These are phyloP conservation scores for Adela reaumurella DNA, from an alignment of 2,888 invertebrate species.

Conservation along the genomic window DNA sequence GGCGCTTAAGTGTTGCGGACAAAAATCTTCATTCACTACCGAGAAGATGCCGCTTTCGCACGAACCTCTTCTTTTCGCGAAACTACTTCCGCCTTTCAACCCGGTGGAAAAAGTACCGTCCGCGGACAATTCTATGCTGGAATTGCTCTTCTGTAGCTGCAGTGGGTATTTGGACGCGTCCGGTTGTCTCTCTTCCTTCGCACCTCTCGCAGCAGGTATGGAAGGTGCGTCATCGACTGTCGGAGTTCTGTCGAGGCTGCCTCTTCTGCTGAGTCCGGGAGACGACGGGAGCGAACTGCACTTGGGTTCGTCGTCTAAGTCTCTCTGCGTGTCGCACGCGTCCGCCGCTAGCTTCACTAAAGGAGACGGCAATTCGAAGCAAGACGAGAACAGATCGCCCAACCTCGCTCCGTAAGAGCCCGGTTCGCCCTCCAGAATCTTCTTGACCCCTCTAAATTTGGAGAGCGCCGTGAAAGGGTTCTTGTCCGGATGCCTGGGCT, in stretches of 20 bases:
- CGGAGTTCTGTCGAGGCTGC: constrained; percentile 20
- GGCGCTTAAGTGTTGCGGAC: constrained; percentile 30
- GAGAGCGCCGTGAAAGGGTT: constrained; percentile 74
- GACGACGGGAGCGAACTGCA: constrained; percentile 36
- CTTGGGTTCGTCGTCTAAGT: not conserved
- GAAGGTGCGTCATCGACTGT: constrained; percentile 19
- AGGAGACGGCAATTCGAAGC: constrained; percentile 73
- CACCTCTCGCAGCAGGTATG: constrained; percentile 7
- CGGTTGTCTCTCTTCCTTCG: constrained; percentile 8
- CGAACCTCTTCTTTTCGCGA: constrained; percentile 72
- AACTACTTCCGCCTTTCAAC: constrained; percentile 20
- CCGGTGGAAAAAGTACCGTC: constrained; percentile 18
- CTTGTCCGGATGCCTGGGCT: constrained; percentile 30
- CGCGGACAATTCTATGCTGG: constrained; percentile 16
- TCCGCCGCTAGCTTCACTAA: constrained; percentile 25
- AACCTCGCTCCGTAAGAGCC: constrained; percentile 37
- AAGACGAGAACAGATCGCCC: constrained; percentile 67
- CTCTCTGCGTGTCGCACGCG: constrained; percentile 13
- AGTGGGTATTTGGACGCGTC: constrained; percentile 11
- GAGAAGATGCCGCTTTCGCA: constrained; percentile 90
- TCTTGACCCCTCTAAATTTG: constrained; percentile 76
- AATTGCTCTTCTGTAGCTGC: constrained; percentile 17
- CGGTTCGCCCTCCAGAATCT: constrained; percentile 66
- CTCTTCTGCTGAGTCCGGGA: constrained; percentile 28
- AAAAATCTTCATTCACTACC: constrained; percentile 75